Percentiles rank a stretch among this genome's conserved stretches.
phyloP scores from a whole-genome alignment of 2,888 invertebrate species.

The Lamellibrachia satsuma region DNA sequence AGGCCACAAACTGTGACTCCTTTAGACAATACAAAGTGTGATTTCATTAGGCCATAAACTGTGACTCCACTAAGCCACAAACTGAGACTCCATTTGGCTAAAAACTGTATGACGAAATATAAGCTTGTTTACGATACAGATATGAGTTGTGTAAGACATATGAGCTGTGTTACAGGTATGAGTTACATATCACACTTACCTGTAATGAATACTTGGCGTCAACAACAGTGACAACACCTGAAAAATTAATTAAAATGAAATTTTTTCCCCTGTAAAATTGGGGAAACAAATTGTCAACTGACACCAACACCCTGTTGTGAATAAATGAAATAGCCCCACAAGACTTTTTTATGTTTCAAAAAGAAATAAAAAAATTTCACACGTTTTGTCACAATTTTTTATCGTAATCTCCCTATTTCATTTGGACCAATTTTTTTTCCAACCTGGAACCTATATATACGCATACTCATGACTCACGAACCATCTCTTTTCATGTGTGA shows the following conservation, averaged over 20 bases:
- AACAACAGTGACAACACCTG: constrained; percentile 68
- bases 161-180: background rate
- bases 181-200: constrained; percentile 53
- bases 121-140: background rate
- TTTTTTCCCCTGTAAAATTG: constrained; percentile 28
- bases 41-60: too few relatives aligned
- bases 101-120: background rate
- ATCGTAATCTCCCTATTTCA: background rate
- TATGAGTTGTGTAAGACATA: background rate
- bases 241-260: constrained; percentile 34
- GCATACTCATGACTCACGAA: background rate
- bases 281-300: background rate
- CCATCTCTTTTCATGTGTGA: background rate
- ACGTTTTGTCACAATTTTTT: background rate
- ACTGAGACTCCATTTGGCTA: background rate
- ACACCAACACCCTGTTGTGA: background rate
- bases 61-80: too few relatives aligned
- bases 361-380: background rate
- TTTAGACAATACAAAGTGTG: too few relatives aligned
- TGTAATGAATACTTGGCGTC: constrained; percentile 68
- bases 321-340: background rate
- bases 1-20: too few relatives aligned
- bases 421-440: background rate
- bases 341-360: background rate
- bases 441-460: background rate